Percentiles rank a stretch among this genome's conserved stretches.
phyloP scores from a whole-genome alignment of 2,113 vertebrate genomes.

The Lucifuga dentata region DNA sequence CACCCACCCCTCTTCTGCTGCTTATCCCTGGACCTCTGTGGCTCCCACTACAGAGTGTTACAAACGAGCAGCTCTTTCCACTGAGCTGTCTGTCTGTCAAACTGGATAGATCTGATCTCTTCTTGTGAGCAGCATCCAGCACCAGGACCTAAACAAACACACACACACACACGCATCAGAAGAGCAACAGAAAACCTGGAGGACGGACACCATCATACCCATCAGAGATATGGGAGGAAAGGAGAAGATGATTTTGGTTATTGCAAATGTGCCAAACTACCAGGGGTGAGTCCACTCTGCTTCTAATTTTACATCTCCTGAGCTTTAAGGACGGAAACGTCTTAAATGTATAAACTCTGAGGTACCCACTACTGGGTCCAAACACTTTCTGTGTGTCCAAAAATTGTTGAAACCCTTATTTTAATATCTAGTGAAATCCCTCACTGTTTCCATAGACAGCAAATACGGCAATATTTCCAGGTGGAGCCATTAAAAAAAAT shows the following conservation, averaged over 20 bases:
- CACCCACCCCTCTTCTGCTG: slow-evolving; percentile 5
- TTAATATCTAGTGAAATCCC: no score
- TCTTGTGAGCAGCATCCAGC: slow-evolving; percentile 67
- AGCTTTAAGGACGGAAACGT: not conserved
- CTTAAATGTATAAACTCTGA: not conserved
- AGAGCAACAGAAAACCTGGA: slow-evolving; percentile 31
- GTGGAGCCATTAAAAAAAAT: no score
- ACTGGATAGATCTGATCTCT: slow-evolving; percentile 23
- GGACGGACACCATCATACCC: slow-evolving; percentile 40
- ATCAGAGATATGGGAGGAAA: slow-evolving; percentile 83
- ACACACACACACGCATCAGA: not conserved
- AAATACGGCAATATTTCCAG: no score
- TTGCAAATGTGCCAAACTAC: slow-evolving; percentile 68
- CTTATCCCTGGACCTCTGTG: slow-evolving; percentile 59
- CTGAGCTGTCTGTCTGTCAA: slow-evolving; percentile 29
- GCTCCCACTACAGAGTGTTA: slow-evolving; percentile 56
- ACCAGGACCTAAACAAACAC: slow-evolving; percentile 25
- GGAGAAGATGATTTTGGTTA: slow-evolving; percentile 78
- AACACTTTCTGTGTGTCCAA: no score
- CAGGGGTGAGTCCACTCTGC: slow-evolving; percentile 65
- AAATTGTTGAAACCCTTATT: no score
- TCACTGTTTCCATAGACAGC: no score
- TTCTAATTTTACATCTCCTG: not conserved
- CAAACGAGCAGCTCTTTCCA: slow-evolving; percentile 44
- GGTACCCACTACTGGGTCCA: no score